phyloP scores from a whole-genome alignment of 2,113 vertebrate genomes.

The Isichthys henryi region DNA sequence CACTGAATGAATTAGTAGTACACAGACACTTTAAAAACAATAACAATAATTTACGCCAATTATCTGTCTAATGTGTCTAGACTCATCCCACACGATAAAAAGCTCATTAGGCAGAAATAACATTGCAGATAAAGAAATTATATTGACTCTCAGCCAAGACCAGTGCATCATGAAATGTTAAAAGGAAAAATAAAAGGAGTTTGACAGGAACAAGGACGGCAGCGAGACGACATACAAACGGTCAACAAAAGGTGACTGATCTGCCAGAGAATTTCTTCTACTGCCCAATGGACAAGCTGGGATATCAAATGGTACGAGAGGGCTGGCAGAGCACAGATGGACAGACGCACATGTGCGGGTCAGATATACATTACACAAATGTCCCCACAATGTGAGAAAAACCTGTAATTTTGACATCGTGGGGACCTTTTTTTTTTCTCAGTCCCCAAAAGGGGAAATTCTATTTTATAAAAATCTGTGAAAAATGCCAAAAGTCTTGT shows the following conservation, averaged over 20 bases:
- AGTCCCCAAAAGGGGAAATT: no score
- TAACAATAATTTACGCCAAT: not conserved
- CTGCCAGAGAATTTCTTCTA: not conserved
- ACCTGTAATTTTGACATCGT: not conserved
- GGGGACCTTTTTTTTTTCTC: no score
- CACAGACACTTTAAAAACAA: not conserved
- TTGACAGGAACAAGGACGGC: not conserved
- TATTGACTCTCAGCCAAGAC: not conserved
- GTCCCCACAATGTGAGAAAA: no score
- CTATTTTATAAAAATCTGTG: no score
- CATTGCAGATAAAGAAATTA: no score
- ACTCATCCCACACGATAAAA: not conserved
- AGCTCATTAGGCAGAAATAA: not conserved
- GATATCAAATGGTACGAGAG: not conserved
- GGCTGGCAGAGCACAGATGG: not conserved
- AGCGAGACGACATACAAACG: not conserved
- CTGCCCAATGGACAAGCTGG: not conserved
- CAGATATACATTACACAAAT: no score
- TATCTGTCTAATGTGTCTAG: not conserved
- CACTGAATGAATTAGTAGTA: not conserved
- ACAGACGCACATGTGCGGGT: not conserved
- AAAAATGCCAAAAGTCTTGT: no score
- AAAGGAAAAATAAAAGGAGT: not conserved
- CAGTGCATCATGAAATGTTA: not conserved
- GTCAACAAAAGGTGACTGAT: not conserved